Conservation (phyloP, 2,797 vertebrate genomes). For the Austrolebias charrua region DNA sequence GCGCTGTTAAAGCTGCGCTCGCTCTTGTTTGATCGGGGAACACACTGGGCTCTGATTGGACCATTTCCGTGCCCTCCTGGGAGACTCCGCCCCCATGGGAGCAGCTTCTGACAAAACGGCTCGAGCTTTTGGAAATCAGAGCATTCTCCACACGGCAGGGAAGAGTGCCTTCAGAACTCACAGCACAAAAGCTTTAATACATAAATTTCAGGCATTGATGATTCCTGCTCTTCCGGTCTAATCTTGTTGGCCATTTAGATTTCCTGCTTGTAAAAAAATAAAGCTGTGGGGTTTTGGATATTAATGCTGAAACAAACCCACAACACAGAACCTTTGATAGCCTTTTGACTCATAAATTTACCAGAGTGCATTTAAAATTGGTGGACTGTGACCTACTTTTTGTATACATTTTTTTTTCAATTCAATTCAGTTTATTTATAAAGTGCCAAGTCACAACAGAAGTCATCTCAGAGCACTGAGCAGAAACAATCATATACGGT, state of each 20-base stretch:
- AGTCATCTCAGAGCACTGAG: no score
- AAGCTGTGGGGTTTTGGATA: slow-evolving; percentile 49
- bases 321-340: slow-evolving; percentile 34
- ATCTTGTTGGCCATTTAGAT: slow-evolving; percentile 80
- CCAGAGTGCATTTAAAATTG: slow-evolving; percentile 20
- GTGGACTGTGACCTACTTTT: not conserved
- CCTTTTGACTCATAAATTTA: slow-evolving; percentile 10
- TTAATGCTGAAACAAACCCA: slow-evolving; percentile 50
- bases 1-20: slow-evolving; percentile 71
- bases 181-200: slow-evolving; percentile 83
- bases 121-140: slow-evolving; percentile 79
- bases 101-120: slow-evolving; percentile 80
- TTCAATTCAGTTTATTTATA: no score
- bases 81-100: slow-evolving; percentile 78
- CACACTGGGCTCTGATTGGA: slow-evolving; percentile 72
- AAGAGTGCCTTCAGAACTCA: slow-evolving; percentile 81
- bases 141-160: slow-evolving; percentile 85
- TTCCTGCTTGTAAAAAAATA: slow-evolving; percentile 67
- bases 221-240: slow-evolving; percentile 82
- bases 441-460: no score
- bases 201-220: slow-evolving; percentile 87
- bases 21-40: slow-evolving; percentile 74
- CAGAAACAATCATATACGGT: no score
- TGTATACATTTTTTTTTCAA: no score
- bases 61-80: slow-evolving; percentile 74